A percentile compares a stretch with the other conserved stretches of the same genome.
Conservation (phyloP, 2,888 invertebrate genomes). For the Chloroclysta siterata region DNA sequence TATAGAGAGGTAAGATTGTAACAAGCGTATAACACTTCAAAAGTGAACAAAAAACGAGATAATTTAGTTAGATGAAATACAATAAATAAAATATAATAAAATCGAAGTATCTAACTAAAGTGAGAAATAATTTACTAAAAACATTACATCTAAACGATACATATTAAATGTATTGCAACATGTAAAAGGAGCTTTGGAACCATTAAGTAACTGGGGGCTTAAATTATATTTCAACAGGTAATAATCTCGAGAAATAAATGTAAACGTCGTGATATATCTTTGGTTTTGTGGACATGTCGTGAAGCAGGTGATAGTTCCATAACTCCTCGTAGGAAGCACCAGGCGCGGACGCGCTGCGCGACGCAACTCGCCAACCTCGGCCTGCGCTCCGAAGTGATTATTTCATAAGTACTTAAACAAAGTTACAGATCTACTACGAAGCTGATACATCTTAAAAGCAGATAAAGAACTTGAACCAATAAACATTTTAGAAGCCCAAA, state of each 20-base stretch:
- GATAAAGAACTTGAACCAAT: conserved; percentile 75
- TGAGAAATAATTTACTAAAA: conserved; percentile 83
- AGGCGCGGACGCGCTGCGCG: conserved; percentile 38
- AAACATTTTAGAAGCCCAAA: conserved; percentile 46
- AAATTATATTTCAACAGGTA: conserved; percentile 68
- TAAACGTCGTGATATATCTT: conserved; percentile 81
- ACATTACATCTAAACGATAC: conserved; percentile 81
- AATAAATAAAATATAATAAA: conserved; percentile 81
- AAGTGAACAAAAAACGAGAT: conserved; percentile 77
- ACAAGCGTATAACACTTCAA: conserved; percentile 82
- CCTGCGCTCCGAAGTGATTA: conserved; percentile 64
- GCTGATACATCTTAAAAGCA: conserved; percentile 78
- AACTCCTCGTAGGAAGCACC: conserved; percentile 70
- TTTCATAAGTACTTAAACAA: conserved; percentile 81
- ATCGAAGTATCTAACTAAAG: conserved; percentile 78
- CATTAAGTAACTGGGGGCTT: conserved; percentile 72
- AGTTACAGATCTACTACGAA: conserved; percentile 83
- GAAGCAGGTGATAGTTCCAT: conserved; percentile 72
- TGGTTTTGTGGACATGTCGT: conserved; percentile 71
- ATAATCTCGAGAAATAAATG: conserved; percentile 74
- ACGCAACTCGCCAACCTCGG: conserved; percentile 44
- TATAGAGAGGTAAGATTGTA: conserved; percentile 78
- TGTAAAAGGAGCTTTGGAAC: conserved; percentile 82
- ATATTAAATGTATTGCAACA: conserved; percentile 79
- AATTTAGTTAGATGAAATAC: conserved; percentile 76